Base-by-base conservation (phyloP, 2,113 vertebrate genomes). In the Salvelinus namaycush region DNA sequence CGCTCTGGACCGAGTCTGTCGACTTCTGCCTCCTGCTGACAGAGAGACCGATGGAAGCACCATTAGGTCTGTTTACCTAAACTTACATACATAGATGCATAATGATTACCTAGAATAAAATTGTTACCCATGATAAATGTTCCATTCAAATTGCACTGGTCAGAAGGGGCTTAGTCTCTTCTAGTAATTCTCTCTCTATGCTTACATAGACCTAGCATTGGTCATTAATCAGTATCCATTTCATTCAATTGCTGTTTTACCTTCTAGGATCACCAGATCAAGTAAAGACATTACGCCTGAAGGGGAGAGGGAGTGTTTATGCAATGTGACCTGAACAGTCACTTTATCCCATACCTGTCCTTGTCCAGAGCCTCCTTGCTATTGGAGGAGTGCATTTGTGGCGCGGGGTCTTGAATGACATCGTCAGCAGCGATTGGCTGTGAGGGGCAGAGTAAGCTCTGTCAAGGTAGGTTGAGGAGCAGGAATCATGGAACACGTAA, bases 1-100 rank as follows among this genome's bases (percentile, higher is more conserved):
- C 94, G 2, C 92, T 86, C 60, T 90, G 92, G 0, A 90, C 90
- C 0, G 92, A 90, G 68, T 96, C 96, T 2, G 95, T 85, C 0
- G 94, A 94, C 84, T 96, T 96, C 31, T 90, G 68, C 68, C 68
- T 70, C 39, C 68, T 70, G 7, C 59, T 70, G 74, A 73, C 49
- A 16, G 18, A 26, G 48, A 48, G 16, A 75, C 8, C 27, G 54
- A 20, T 20, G 18, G 54, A 62, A 22, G n/a, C 18, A 62, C 59
- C n/a, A n/a, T 62, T 54, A 54, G 51, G 51, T 16, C 51, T 18
- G 51, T 54, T 54, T 18, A 54, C 12, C 14, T 54, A 18, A 14
- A 54, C 16, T 18, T 54, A 54, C 51, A 54, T n/a, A 72, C 9
- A 39, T 1, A 65, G 9, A 59, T 24, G 27, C 9, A 1, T 1